Evolutionary conservation across 2,797 vertebrate genomes (phyloP), one percentile per base, ranked within the genome.

Genomic region (Rhinoraja longicauda): DNA sequence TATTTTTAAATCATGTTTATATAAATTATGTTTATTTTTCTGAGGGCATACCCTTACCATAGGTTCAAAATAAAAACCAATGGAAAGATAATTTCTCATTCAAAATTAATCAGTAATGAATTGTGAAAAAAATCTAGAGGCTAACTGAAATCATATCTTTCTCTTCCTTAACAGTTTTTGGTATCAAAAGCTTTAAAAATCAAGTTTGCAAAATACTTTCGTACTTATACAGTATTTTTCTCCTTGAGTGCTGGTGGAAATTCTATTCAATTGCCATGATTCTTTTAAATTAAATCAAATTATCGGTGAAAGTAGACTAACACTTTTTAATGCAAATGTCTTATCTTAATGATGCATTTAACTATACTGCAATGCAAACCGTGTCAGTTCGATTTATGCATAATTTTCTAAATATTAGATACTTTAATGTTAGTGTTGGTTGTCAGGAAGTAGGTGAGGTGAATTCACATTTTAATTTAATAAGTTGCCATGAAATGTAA

Each of bases 1-100:
- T 57, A 84, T 82, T 78, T 81, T 82, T 82, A 82, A 82, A 82
- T 82, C 9, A 82, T 82, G 72, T n/a, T n/a, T n/a, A n/a, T 45
- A 3, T 53, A 53, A 53, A 39, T 62, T 64, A 88, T 64, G n/a
- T 29, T 67, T 21, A 15, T 78, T 57, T 91, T 75, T 73, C 36
- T 91, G 26, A 39, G 39, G 90, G 70, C 39, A 21, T 45, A 45
- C 4, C 12, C 36, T 45, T 32, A 8, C 32, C 64, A 70, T 15
- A 9, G 26, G 39, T 73, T 24, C 13, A 53, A n/a, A 53, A 53
- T 2, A 57, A 86, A 17, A 62, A 26, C 26, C 4, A n/a, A n/a
- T 57, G 2, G 2, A 86, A 57, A 24, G n/a, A 79, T 39, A 79
- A 79, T 26, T 26, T 24, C 57, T 17, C 26, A 26, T 53, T 59